phyloP scores from a whole-genome alignment of 2,797 vertebrate genomes.

The Sebastes matsubarae region DNA sequence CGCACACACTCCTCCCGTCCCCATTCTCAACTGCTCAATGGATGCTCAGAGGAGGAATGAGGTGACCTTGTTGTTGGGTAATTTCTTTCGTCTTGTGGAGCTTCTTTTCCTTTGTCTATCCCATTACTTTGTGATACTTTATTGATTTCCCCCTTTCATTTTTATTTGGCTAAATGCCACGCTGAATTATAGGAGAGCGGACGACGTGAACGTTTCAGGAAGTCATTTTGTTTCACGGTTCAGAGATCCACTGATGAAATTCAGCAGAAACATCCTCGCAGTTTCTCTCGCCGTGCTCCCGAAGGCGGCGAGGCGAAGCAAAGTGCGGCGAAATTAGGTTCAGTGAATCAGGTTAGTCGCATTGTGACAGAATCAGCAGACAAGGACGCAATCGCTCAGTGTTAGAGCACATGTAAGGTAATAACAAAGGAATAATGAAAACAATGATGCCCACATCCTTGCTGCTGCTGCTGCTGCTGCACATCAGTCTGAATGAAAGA shows the following conservation, averaged over 20 bases:
- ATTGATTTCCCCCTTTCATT: conserved; percentile 28
- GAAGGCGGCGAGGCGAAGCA: conserved; percentile 18
- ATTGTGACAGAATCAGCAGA: conserved; percentile 27
- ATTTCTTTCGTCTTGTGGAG: neutral
- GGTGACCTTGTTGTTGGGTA: conserved; percentile 74
- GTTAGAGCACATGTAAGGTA: neutral
- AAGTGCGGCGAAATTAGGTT: conserved; percentile 37
- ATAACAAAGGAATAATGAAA: conserved; percentile 35
- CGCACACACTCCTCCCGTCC: conserved; percentile 57
- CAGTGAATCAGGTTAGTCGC: conserved; percentile 24
- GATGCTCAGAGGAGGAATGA: conserved; percentile 56
- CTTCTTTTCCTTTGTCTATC: conserved; percentile 49
- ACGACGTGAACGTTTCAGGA: neutral
- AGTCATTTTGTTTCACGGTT: conserved; percentile 23
- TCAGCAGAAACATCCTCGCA: conserved; percentile 3
- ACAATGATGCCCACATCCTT: neutral
- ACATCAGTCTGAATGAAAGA: neutral
- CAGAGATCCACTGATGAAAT: conserved; percentile 9
- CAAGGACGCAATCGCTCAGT: conserved; percentile 23
- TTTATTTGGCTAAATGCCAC: conserved; percentile 34
- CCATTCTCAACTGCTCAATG: conserved; percentile 70
- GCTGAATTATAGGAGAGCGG: conserved; percentile 1
- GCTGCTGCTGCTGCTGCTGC: neutral
- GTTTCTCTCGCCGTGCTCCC: neutral
- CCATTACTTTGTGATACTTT: conserved; percentile 18